Evolutionary conservation across 1,140 invertebrate genomes (phyloP), one percentile per base, ranked within the genome.

Genomic region (Berghia stephanieae): DNA sequence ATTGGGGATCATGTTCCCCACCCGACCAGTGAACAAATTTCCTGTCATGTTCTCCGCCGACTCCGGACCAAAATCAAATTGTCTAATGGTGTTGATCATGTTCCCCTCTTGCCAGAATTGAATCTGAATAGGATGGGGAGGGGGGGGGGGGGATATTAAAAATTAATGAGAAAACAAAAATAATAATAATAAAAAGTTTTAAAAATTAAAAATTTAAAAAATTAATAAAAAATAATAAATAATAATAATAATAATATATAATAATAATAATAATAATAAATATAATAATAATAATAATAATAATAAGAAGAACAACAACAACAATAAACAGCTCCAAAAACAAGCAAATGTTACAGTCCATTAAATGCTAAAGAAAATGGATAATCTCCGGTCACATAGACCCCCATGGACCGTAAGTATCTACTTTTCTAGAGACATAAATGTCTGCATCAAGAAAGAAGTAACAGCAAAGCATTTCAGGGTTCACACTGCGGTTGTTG

Each of bases 21-120:
- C 70, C 6, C 57, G 71, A 24, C 75, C 76, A 6, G 21, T 77
- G 46, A 81, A 77, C n/a, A 69, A 63, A 27, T 73, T 79, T 13
- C 79, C 78, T 18, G 46, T 73, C 38, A 27, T 57, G 34, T 60
- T 75, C 24, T 42, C 55, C 36, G 67, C 72, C 27, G 69, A 67
- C 49, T 74, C 80, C 72, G 73, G 78, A 18, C 18, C 55, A 36
- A 85, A 73, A 55, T 85, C 79, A 42, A 63, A 74, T 49, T 84
- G 82, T 60, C 82, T 43, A 24, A 84, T 75, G 2, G 84, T 84
- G 24, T 76, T 46, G 34, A 42, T 55, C 10, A 77, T 78, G 34
- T 73, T 10, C 31, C 52, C 71, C 52, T 75, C 44, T 55, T 82
- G 72, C 85, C 85, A 86, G 34, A 80, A 82, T 68, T 84, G 82